Percentiles rank a stretch among this genome's conserved stretches.
Evolutionary conservation across 2,797 vertebrate species (phyloP).

Genomic region (Coracias cyanogaster): DNA sequence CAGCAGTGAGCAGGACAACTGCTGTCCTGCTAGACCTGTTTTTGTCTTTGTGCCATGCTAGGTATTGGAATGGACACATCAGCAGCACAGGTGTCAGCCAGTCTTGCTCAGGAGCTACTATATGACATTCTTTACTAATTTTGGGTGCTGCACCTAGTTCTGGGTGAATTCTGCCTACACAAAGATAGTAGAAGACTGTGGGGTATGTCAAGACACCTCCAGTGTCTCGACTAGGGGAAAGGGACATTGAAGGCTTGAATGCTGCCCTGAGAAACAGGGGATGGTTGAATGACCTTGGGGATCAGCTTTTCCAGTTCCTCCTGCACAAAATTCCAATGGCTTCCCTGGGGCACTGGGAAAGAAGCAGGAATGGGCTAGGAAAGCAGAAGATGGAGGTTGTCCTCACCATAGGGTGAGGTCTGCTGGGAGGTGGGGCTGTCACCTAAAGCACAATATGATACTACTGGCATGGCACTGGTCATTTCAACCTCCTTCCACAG

Average conservation of each 20-base stretch:
- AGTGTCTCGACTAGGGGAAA: neutral
- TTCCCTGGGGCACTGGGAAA: neutral
- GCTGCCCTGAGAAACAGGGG: neutral
- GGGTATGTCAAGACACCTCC: neutral
- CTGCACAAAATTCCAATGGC: neutral
- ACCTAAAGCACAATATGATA: neutral
- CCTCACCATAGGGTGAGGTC: neutral
- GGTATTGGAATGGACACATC: neutral
- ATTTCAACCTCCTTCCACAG: neutral
- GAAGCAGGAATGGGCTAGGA: neutral
- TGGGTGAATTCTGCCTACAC: neutral
- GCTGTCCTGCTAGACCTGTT: neutral
- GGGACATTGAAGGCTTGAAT: neutral
- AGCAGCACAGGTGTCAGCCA: neutral
- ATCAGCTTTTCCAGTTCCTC: neutral
- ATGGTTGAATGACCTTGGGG: neutral
- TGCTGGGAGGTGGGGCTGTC: neutral
- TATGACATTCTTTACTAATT: neutral
- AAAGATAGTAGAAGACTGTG: neutral
- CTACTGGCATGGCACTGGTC: neutral
- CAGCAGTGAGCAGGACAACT: neutral
- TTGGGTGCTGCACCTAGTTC: neutral
- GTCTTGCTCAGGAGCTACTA: neutral
- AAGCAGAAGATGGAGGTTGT: neutral
- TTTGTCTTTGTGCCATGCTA: fast-evolving